Base-by-base conservation (phyloP, 2,113 vertebrate species). In the Austrofundulus limnaeus region DNA sequence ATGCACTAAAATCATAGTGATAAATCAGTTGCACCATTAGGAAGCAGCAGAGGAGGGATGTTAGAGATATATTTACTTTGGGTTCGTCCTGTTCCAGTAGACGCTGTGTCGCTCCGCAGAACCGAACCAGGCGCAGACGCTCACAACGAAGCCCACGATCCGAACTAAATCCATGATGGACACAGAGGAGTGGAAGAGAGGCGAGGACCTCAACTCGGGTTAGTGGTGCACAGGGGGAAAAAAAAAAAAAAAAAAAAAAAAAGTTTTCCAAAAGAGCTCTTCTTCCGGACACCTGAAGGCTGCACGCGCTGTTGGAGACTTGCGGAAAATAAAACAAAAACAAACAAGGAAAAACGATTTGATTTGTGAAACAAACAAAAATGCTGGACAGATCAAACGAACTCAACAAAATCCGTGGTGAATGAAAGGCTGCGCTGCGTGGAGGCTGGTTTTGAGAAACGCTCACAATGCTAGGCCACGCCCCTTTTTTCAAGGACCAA, bases 21-120 rank as follows among this genome's bases (percentile, higher is more conserved):
- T 10, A 34, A 28, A 19, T 34, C 12, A 13, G 0, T 13, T 17
- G 46, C 54, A 8, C 1, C 8, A 20, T 8, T 9, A 21, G n/a
- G 16, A 51, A 10, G 14, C 23, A 15, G 8, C 24, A 4, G 15
- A 50, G 43, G 15, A 41, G n/a, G 16, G 39, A 38, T 1, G 10
- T 21, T 21, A 28, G 21, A 2, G 9, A 43, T 42, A 70, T 42
- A 80, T 70, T 92, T 88, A 93, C 92, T 92, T 92, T 67, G 86
- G 51, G 78, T 93, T 93, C 0, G 89, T 90, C 83, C 90, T 87
- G 80, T 93, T 93, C 92, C 92, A 93, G 85, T 88, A 93, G 66
- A 93, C 87, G 59, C 85, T 90, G 89, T 92, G 92, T 13, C 92
- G 86, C 76, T 92, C 92, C 59, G 91, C 87, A 9, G 84, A 77